Conservation (phyloP, 2,113 vertebrate species). For the Nothocercus julius region DNA sequence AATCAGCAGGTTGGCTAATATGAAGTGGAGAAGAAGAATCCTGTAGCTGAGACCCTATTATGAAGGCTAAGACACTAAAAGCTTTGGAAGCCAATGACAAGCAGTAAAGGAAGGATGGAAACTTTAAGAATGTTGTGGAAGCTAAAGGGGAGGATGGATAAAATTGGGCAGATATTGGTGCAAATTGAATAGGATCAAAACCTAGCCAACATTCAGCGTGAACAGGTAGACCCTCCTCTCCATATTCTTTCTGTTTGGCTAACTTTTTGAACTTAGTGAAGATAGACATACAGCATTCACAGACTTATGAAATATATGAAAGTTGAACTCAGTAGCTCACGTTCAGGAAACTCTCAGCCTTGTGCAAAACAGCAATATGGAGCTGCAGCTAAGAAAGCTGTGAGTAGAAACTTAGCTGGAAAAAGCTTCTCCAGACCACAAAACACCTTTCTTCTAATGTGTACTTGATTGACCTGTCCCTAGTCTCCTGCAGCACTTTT, state of each 20-base stretch:
- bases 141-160: neutral
- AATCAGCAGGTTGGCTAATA: neutral
- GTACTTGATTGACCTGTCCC: neutral
- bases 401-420: neutral
- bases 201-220: neutral
- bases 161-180: neutral
- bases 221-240: neutral
- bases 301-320: neutral
- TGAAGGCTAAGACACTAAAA: neutral
- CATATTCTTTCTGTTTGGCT: neutral
- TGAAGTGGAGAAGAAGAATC: neutral
- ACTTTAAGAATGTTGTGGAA: neutral
- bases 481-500: neutral
- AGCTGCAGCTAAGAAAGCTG: neutral
- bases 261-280: neutral
- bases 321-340: neutral
- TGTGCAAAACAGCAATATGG: neutral
- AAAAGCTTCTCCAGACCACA: neutral
- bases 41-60: neutral
- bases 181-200: neutral
- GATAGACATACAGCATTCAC: neutral
- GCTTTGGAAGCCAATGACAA: neutral
- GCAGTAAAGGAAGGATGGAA: neutral
- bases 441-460: neutral
- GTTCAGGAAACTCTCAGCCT: neutral